These are phyloP conservation scores for Leptobrachium leishanense DNA, from an alignment of 2,113 vertebrate species.

Conservation along the genomic window DNA sequence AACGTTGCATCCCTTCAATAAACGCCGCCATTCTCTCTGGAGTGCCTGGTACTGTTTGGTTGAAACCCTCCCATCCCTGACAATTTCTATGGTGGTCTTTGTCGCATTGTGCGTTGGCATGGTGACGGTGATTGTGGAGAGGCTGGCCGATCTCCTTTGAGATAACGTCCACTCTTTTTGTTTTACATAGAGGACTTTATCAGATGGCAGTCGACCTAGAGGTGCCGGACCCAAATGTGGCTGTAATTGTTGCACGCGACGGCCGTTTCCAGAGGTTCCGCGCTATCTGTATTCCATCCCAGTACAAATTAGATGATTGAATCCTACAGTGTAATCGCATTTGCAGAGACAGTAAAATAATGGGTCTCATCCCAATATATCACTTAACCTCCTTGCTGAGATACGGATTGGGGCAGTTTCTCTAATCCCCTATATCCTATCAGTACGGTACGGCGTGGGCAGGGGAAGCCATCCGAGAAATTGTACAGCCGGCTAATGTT, in stretches of 20 bases:
- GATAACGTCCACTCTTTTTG: background rate
- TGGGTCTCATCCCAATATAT: conserved; percentile 47
- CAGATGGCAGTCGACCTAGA: background rate
- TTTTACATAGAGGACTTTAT: background rate
- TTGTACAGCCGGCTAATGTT: conserved; percentile 46
- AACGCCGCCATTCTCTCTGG: too few relatives aligned
- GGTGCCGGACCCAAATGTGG: background rate
- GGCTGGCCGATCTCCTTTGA: background rate
- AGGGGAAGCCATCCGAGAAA: conserved; percentile 48
- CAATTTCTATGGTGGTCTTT: too few relatives aligned
- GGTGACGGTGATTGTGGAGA: too few relatives aligned
- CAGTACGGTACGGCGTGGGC: conserved; percentile 42
- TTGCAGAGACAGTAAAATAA: conserved; percentile 43
- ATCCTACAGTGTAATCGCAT: conserved; percentile 42
- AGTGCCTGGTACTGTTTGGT: too few relatives aligned
- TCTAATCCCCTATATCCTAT: conserved; percentile 50
- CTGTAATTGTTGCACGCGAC: conserved; percentile 16
- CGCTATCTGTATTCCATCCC: conserved; percentile 29
- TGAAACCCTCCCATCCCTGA: too few relatives aligned
- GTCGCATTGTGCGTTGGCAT: too few relatives aligned
- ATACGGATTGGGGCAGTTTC: conserved; percentile 47
- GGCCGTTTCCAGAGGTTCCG: conserved; percentile 10
- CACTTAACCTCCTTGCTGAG: conserved; percentile 48
- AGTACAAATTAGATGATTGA: conserved; percentile 40
- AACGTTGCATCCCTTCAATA: too few relatives aligned